Conservation (phyloP, 2,888 invertebrate genomes). For the Hofmannophila pseudospretella region DNA sequence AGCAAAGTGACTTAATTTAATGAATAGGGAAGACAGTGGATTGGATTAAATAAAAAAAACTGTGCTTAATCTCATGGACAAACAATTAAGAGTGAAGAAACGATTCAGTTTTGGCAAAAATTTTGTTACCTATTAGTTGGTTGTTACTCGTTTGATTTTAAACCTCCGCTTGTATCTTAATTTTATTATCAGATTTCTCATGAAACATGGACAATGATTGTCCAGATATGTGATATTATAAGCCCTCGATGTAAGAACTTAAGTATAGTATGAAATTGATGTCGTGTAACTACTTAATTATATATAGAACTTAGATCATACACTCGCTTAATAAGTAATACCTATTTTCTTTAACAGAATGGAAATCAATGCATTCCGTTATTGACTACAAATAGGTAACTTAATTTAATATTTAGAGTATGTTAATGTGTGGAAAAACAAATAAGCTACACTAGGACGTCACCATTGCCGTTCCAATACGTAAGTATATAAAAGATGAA, state of each 20-base stretch:
- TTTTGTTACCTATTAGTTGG: slow-evolving; percentile 15
- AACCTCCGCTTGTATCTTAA: neutral
- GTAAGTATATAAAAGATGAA: too few species aligned
- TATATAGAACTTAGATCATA: slow-evolving; percentile 32
- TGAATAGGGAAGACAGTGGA: too few species aligned
- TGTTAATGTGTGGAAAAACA: slow-evolving; percentile 13
- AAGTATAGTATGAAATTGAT: slow-evolving; percentile 63
- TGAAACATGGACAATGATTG: slow-evolving; percentile 38
- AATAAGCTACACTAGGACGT: slow-evolving; percentile 14
- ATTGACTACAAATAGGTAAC: slow-evolving; percentile 22
- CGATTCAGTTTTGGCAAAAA: slow-evolving; percentile 13
- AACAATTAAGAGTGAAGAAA: slow-evolving; percentile 18
- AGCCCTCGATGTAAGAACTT: slow-evolving; percentile 54
- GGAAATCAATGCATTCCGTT: slow-evolving; percentile 36
- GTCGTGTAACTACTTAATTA: slow-evolving; percentile 54
- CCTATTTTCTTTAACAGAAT: too few species aligned
- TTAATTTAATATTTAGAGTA: slow-evolving; percentile 27
- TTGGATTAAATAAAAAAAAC: slow-evolving; percentile 3
- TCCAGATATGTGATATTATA: slow-evolving; percentile 74
- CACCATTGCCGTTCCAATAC: too few species aligned
- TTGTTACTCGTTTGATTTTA: slow-evolving; percentile 3
- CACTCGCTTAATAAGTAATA: slow-evolving; percentile 53
- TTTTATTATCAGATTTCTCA: slow-evolving; percentile 15
- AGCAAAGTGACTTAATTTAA: too few species aligned
- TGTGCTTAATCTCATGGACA: slow-evolving; percentile 12